These are phyloP conservation scores for Plebejus melissa DNA, from an alignment of 2,888 invertebrate species.

Conservation along the genomic window DNA sequence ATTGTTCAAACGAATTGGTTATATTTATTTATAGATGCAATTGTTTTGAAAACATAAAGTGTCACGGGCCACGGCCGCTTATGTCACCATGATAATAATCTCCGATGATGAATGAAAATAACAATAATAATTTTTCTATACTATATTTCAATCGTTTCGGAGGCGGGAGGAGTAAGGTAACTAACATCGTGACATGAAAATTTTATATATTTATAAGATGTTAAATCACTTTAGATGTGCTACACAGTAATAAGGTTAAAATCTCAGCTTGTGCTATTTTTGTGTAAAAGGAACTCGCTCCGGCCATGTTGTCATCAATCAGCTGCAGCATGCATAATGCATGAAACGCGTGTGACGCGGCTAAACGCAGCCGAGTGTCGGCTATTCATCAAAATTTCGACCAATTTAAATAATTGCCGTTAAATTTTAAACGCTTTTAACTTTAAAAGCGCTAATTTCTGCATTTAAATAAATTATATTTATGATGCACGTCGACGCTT, in stretches of 20 bases:
- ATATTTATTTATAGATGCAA: neutral
- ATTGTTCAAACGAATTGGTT: neutral
- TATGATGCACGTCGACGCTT: neutral
- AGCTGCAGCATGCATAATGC: neutral
- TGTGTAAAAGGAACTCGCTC: neutral
- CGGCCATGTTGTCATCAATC: neutral
- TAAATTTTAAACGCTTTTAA: conserved; percentile 19
- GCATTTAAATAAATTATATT: conserved; percentile 17
- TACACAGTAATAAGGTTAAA: neutral
- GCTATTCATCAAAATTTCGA: conserved; percentile 13
- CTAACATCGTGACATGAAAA: too few relatives aligned
- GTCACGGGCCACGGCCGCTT: neutral
- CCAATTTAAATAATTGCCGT: conserved; percentile 18
- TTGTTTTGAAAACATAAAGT: neutral
- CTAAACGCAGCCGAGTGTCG: conserved; percentile 1
- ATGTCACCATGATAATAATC: too few relatives aligned
- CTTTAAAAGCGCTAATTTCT: conserved; percentile 14
- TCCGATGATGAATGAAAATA: too few relatives aligned
- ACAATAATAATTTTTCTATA: too few relatives aligned
- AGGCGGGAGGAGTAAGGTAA: too few relatives aligned
- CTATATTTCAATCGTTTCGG: too few relatives aligned
- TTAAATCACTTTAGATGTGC: neutral
- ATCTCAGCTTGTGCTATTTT: neutral
- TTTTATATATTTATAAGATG: too few relatives aligned
- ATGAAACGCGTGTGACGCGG: neutral